Conservation (phyloP, 2,888 invertebrate species). For the Sclerodermus sp. region DNA sequence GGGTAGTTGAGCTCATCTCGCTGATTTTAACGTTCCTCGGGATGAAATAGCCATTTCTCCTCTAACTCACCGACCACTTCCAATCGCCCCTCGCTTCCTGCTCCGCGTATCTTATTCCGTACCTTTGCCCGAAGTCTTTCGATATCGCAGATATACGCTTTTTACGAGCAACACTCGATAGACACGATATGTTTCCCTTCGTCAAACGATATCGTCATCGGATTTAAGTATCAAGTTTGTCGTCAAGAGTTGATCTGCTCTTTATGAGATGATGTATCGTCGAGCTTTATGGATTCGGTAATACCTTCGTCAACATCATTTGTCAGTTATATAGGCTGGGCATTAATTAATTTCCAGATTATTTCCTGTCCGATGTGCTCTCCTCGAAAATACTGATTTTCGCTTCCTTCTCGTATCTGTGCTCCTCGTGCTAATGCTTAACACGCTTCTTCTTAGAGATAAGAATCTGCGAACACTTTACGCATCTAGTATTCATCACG, state of each 20-base stretch:
- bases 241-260: not conserved
- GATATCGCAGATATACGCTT: not conserved
- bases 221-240: not conserved
- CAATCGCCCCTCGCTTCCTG: not conserved
- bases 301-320: too few species aligned
- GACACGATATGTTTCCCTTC: conserved; percentile 1
- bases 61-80: not conserved
- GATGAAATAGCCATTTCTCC: not conserved
- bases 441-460: too few species aligned
- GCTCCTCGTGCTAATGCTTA: too few species aligned
- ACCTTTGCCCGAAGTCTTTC: not conserved
- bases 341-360: too few species aligned
- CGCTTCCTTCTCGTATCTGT: too few species aligned
- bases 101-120: not conserved
- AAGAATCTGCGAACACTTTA: too few species aligned
- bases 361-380: too few species aligned
- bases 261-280: too few species aligned
- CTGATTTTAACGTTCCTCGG: not conserved
- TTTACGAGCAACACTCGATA: conserved; percentile 2
- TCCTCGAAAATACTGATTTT: too few species aligned
- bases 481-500: too few species aligned
- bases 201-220: not conserved
- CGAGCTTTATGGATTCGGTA: too few species aligned
- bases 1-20: conserved; percentile 1
- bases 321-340: too few species aligned